Percentiles rank a stretch among this genome's conserved stretches.
Evolutionary conservation across 2,113 vertebrate genomes (phyloP).

Genomic region (Calypte anna): DNA sequence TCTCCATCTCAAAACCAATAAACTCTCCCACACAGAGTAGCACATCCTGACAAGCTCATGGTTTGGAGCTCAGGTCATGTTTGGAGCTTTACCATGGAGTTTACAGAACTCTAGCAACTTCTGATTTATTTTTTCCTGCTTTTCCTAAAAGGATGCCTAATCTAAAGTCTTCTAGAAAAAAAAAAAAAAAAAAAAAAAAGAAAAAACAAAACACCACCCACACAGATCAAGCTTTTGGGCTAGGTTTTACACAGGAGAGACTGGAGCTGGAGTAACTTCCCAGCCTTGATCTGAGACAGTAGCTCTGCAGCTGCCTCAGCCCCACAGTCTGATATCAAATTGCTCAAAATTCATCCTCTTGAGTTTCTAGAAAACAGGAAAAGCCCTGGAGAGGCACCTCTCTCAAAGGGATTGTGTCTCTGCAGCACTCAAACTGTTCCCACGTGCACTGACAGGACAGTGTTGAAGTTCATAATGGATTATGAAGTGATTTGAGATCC

Average conservation of each 20-base stretch:
- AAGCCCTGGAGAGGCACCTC: neutral
- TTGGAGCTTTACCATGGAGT: neutral
- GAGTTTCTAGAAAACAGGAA: neutral
- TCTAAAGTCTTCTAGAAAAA: neutral
- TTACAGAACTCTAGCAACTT: constrained; percentile 26
- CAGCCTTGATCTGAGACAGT: neutral
- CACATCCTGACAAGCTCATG: neutral
- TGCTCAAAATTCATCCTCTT: neutral
- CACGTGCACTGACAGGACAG: fast-evolving
- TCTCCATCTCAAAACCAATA: neutral
- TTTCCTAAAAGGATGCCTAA: neutral
- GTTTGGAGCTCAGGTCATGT: constrained; percentile 8
- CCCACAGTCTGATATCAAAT: neutral
- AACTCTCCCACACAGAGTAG: neutral
- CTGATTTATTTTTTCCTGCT: constrained; percentile 62
- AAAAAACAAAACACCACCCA: neutral
- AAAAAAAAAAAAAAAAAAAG: neutral
- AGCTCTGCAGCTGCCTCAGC: neutral
- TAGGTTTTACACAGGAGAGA: neutral
- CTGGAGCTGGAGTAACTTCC: neutral
- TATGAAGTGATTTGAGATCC: neutral
- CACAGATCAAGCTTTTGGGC: neutral
- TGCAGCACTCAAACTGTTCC: neutral
- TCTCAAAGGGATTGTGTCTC: neutral
- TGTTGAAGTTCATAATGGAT: neutral